Conservation (phyloP, 2,113 vertebrate genomes). For the Otocyon megalotis region DNA sequence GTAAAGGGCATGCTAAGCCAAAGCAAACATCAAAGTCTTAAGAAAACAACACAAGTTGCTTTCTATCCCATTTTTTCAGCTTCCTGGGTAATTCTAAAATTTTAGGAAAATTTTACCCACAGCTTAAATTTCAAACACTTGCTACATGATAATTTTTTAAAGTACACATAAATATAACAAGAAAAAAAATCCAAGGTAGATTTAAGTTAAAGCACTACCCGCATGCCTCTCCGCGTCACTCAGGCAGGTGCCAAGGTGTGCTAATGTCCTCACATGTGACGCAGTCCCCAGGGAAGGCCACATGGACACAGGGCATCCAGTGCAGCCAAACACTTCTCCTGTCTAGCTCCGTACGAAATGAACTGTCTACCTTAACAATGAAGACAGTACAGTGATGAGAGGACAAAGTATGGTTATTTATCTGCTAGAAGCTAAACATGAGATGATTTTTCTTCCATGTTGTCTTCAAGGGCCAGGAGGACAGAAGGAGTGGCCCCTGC, state of each 20-base stretch:
- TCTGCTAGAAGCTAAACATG: background rate
- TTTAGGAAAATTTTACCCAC: background rate
- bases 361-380: background rate
- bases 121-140: background rate
- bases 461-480: background rate
- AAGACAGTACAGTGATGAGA: background rate
- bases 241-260: background rate
- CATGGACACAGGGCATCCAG: background rate
- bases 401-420: background rate
- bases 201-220: background rate
- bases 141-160: background rate
- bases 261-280: too few relatives aligned
- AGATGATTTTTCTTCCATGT: background rate
- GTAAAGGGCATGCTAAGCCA: rapidly evolving
- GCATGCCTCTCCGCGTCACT: rapidly evolving
- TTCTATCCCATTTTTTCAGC: background rate
- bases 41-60: background rate
- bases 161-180: background rate
- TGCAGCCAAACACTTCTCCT: background rate
- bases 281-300: background rate
- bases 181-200: background rate
- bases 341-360: background rate
- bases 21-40: rapidly evolving
- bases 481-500: background rate
- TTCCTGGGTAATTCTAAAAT: background rate